Evolutionary conservation across 2,797 vertebrate species (phyloP).

Genomic region (Poeciliopsis presidionis): DNA sequence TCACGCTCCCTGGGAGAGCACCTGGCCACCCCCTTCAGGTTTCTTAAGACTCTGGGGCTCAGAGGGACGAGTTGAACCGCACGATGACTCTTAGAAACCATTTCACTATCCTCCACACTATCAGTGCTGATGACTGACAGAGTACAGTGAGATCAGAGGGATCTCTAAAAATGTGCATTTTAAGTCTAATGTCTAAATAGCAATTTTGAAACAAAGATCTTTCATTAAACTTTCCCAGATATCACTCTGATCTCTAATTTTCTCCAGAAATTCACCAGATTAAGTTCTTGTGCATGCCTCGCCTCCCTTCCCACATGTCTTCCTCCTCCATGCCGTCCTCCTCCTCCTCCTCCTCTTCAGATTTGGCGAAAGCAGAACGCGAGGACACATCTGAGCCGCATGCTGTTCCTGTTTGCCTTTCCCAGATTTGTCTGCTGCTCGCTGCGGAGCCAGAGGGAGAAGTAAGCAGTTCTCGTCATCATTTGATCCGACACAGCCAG

Average conservation of each 20-base stretch:
- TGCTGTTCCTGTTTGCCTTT: constrained; percentile 61
- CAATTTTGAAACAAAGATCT: constrained; percentile 19
- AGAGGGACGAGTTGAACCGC: neutral
- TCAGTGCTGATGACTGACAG: neutral
- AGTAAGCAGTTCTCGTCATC: constrained; percentile 21
- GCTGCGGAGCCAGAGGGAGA: constrained; percentile 41
- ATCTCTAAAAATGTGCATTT: constrained; percentile 22
- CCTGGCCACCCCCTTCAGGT: constrained; percentile 14
- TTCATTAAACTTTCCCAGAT: neutral
- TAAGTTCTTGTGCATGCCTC: constrained; percentile 31
- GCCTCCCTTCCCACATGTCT: constrained; percentile 28
- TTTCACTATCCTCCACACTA: constrained; percentile 3
- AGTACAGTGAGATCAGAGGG: constrained; percentile 9
- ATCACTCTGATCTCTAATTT: constrained; percentile 44
- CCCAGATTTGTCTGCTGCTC: constrained; percentile 58
- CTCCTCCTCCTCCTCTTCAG: constrained; percentile 31
- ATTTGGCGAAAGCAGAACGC: constrained; percentile 19
- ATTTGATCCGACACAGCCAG: constrained; percentile 31
- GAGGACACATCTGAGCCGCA: constrained; percentile 55
- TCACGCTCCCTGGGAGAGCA: constrained; percentile 24
- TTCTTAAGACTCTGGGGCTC: constrained; percentile 11
- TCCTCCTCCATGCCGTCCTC: constrained; percentile 17
- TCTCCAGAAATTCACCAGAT: constrained; percentile 44
- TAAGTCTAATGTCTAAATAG: neutral
- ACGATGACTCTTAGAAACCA: constrained; percentile 16